Evolutionary conservation across 2,113 vertebrate genomes (phyloP).

Genomic region (Columba livia): DNA sequence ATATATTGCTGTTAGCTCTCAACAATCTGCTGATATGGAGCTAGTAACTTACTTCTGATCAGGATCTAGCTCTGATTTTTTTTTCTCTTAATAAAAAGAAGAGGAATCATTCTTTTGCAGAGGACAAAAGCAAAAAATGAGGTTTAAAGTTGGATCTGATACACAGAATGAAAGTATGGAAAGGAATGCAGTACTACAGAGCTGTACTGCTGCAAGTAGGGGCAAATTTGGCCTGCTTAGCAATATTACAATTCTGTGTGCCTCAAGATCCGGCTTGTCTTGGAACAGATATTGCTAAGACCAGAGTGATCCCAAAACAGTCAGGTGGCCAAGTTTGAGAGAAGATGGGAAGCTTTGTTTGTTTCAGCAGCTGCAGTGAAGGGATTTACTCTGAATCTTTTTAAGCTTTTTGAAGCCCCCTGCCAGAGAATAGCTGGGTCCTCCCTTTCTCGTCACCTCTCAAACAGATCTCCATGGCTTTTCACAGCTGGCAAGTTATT

Average conservation of each 20-base stretch:
- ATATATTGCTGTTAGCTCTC: not conserved
- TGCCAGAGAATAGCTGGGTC: not conserved
- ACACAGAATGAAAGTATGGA: not conserved
- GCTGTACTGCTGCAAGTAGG: not conserved
- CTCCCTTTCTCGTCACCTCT: not conserved
- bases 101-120: not conserved
- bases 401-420: not conserved
- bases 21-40: not conserved
- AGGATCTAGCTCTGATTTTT: not conserved
- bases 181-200: not conserved
- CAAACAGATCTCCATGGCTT: not conserved
- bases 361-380: not conserved
- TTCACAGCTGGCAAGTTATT: not conserved
- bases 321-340: not conserved
- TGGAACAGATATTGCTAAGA: not conserved
- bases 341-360: not conserved
- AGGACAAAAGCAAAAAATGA: constrained; percentile 21
- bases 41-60: not conserved
- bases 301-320: not conserved
- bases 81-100: not conserved
- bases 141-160: not conserved
- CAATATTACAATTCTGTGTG: fast-evolving
- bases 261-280: not conserved
- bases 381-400: not conserved
- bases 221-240: not conserved